Evolutionary conservation across 2,113 vertebrate genomes (phyloP), one percentile per base, ranked within the genome.

Genomic region (Crotophaga sulcirostris): DNA sequence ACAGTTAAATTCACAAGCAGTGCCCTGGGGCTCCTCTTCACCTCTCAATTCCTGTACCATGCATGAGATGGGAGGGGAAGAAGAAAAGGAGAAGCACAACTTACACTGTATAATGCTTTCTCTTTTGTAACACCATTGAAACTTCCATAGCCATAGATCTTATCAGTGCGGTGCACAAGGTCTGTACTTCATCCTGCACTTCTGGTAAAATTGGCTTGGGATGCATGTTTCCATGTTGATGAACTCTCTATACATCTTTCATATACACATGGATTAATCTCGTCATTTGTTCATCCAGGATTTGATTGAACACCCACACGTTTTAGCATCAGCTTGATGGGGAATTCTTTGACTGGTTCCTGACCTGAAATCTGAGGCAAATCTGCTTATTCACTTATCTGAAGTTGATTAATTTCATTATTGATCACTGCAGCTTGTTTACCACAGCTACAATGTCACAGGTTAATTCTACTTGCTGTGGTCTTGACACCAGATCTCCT

Each of bases 361-460:
- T 93, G 68, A 92, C 64, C 38, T 82, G 56, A 87, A 83, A 70
- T 84, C 64, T 44, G 40, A 80, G 52, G 51, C 15, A 93, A 87
- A 92, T 84, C 81, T 91, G 25, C 88, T 79, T 95, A 23, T 64
- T 95, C 74, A 40, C n/a, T 89, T 93, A 73, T 54, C 75, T 96
- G 79, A 93, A 96, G 67, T 63, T 95, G 88, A 94, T 93, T 93
- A 92, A 93, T 95, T 87, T 95, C 51, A 78, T 44, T 90, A 95
- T 96, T 81, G 93, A 97, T 93, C 11, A 1, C 51, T 69, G 58
- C 47, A 88, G 29, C 74, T 89, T 95, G 81, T 89, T 97, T 97
- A 91, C 78, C 47, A 51, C 2, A 4, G 66, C 67, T 80, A 80
- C 81, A 78, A 66, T 87, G 66, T 92, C 78, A 94, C 64, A 91